These are phyloP conservation scores for Lepus timidus DNA, from an alignment of 2,113 vertebrate genomes.

Conservation along the genomic window DNA sequence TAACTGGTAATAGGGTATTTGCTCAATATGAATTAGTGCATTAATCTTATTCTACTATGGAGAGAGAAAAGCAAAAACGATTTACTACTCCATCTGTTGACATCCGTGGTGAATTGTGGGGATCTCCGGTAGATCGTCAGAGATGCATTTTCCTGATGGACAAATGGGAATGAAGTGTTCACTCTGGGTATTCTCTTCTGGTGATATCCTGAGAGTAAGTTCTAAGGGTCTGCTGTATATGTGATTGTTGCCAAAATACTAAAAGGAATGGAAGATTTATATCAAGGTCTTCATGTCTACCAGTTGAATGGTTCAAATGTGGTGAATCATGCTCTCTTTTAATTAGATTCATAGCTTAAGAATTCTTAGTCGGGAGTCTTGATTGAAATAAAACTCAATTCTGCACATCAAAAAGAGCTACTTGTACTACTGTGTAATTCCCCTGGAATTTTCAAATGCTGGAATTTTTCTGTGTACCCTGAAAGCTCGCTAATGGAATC, in stretches of 20 bases:
- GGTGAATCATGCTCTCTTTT: neutral
- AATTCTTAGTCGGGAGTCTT: constrained; percentile 53
- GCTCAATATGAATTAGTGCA: neutral
- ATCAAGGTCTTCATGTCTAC: neutral
- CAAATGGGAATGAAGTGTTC: neutral
- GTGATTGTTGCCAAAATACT: neutral
- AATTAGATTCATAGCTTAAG: neutral
- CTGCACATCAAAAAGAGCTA: constrained; percentile 75
- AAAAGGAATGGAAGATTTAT: constrained; percentile 30
- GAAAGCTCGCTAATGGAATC: constrained; percentile 80
- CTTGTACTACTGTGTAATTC: constrained; percentile 81
- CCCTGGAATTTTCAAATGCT: constrained; percentile 78
- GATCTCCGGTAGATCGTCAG: neutral
- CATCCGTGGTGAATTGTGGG: neutral
- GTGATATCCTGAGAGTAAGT: neutral
- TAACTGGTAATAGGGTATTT: neutral
- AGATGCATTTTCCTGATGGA: neutral
- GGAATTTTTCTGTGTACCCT: constrained; percentile 76
- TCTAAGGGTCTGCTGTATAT: constrained; percentile 16
- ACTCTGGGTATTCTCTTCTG: neutral
- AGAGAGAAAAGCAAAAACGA: neutral
- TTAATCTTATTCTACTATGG: neutral
- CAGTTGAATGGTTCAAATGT: constrained; percentile 5
- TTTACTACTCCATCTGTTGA: neutral
- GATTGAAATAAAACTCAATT: constrained; percentile 70